Conservation (phyloP, 2,113 vertebrate genomes). For the Tinamus guttatus region DNA sequence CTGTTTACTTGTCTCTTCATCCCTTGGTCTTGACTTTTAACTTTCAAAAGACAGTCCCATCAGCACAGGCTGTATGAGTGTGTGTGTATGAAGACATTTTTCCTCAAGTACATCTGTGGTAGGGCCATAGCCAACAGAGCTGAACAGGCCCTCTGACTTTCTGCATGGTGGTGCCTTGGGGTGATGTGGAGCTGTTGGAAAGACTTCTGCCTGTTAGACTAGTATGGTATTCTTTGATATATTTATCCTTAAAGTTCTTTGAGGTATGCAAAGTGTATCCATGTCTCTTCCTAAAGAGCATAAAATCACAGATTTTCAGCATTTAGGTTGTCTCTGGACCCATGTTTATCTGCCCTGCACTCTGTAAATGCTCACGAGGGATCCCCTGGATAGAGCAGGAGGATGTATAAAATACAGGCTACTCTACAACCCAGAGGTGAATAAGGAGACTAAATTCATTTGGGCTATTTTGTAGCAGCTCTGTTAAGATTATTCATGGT, state of each 20-base stretch:
- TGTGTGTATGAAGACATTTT: not conserved
- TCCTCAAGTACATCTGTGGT: not conserved
- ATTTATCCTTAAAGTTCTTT: not conserved
- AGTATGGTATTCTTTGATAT: not conserved
- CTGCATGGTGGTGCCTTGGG: not conserved
- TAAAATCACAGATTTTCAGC: not conserved
- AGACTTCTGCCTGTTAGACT: not conserved
- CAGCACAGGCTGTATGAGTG: not conserved
- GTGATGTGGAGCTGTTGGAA: not conserved
- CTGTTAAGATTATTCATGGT: constrained; percentile 58
- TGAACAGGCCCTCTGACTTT: not conserved
- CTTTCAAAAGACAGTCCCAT: not conserved
- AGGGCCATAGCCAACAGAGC: not conserved
- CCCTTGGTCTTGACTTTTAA: not conserved
- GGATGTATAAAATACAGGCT: constrained; percentile 21
- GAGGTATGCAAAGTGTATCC: not conserved
- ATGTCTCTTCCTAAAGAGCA: not conserved
- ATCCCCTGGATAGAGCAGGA: not conserved
- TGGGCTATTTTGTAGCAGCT: constrained; percentile 12
- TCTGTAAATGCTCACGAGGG: not conserved
- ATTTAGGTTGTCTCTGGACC: not conserved
- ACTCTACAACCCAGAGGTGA: constrained; percentile 4
- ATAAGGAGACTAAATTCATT: constrained; percentile 38
- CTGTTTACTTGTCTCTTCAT: not conserved
- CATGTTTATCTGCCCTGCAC: not conserved